phyloP scores from a whole-genome alignment of 2,797 vertebrate species.

The Brotula barbata region DNA sequence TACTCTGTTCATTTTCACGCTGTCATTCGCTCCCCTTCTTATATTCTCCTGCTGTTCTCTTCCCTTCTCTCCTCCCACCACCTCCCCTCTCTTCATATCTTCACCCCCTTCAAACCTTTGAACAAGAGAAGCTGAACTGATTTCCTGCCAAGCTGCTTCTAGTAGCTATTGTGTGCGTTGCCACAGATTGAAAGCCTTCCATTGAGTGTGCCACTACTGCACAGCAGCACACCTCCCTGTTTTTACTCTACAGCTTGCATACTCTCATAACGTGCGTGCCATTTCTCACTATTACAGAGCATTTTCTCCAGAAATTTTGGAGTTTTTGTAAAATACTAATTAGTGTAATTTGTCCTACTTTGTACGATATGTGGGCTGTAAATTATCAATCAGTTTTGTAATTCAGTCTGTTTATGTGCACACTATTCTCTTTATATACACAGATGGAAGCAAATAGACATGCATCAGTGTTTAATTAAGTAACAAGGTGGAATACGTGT shows the following conservation, averaged over 20 bases:
- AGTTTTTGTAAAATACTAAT: neutral
- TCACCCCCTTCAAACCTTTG: conserved; percentile 58
- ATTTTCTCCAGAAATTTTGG: neutral
- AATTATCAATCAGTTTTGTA: neutral
- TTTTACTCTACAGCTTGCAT: conserved; percentile 14
- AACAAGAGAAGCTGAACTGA: conserved; percentile 64
- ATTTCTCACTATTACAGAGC: neutral
- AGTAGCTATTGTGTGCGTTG: conserved; percentile 52
- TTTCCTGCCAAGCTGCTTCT: conserved; percentile 66
- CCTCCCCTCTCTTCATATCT: conserved; percentile 36
- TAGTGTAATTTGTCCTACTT: neutral
- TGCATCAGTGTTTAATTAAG: neutral
- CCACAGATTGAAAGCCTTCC: conserved; percentile 52
- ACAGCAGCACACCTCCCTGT: conserved; percentile 25
- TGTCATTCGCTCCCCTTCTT: conserved; percentile 10
- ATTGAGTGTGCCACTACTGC: conserved; percentile 48
- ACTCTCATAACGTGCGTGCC: conserved; percentile 9
- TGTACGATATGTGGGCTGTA: conserved; percentile 1
- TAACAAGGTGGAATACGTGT: neutral
- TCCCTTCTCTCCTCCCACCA: conserved; percentile 34
- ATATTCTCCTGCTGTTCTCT: conserved; percentile 33
- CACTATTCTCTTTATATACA: too few species aligned
- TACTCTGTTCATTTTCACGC: conserved; percentile 52
- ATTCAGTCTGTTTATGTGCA: neutral
- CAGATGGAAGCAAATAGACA: neutral